Percentiles rank a stretch among this genome's conserved stretches.
Evolutionary conservation across 1,140 invertebrate species (phyloP).

Genomic region (Meloidogyne hapla): DNA sequence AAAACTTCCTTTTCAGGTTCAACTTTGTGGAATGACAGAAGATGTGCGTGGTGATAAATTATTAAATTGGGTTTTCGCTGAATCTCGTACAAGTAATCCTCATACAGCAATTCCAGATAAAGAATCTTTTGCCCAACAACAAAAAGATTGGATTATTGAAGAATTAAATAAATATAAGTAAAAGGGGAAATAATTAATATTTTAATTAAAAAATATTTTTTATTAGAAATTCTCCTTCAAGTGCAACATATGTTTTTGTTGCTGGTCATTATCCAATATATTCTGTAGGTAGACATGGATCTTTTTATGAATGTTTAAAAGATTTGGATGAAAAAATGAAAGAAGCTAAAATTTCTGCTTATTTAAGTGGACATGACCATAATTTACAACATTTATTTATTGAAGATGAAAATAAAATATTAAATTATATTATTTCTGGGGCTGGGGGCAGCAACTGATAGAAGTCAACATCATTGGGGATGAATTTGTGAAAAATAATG

Average conservation of each 20-base stretch:
- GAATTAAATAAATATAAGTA: slow-evolving; percentile 35
- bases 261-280: slow-evolving; percentile 68
- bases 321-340: slow-evolving; percentile 65
- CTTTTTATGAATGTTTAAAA: slow-evolving; percentile 65
- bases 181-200: too few relatives aligned
- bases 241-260: slow-evolving; percentile 67
- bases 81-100: not conserved
- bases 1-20: not conserved
- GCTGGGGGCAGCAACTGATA: slow-evolving; percentile 46
- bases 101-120: slow-evolving; percentile 5
- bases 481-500: not conserved
- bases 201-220: slow-evolving; percentile 40
- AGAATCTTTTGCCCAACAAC: not conserved
- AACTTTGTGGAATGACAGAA: slow-evolving; percentile 7
- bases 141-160: not conserved
- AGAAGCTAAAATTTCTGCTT: slow-evolving; percentile 66
- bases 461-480: slow-evolving; percentile 22
- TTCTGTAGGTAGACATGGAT: slow-evolving; percentile 66
- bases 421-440: slow-evolving; percentile 50
- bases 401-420: slow-evolving; percentile 8
- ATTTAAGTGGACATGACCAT: slow-evolving; percentile 68
- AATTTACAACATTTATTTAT: slow-evolving; percentile 38
- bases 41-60: slow-evolving; percentile 1
- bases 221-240: slow-evolving; percentile 44
- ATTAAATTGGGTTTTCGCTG: slow-evolving; percentile 4